Conservation (phyloP, 2,888 invertebrate species). For the Cantharis nigra region DNA sequence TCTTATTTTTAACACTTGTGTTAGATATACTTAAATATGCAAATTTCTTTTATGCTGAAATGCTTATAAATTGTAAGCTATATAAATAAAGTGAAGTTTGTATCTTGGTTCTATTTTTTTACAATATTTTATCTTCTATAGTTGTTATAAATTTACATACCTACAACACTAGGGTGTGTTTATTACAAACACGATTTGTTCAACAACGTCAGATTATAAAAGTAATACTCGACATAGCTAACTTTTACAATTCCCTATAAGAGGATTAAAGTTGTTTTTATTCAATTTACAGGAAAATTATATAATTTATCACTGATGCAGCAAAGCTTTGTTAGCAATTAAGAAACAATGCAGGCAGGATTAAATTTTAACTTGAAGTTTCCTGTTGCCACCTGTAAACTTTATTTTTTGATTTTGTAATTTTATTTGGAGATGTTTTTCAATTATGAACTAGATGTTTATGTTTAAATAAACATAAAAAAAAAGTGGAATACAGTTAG, state of each 20-base stretch:
- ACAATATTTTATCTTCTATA: neutral
- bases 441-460: too few species aligned
- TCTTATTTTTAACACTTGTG: neutral
- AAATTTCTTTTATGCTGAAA: neutral
- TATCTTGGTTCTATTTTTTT: neutral
- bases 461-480: too few species aligned
- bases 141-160: constrained; percentile 1
- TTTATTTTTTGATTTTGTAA: too few species aligned
- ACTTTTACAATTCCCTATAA: neutral
- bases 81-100: neutral
- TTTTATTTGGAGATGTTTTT: too few species aligned
- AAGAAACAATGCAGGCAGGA: neutral
- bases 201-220: neutral
- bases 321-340: neutral
- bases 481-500: too few species aligned
- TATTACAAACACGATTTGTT: constrained; percentile 12
- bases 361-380: neutral
- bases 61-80: neutral
- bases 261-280: neutral
- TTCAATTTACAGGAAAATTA: neutral
- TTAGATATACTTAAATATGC: neutral
- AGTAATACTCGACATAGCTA: neutral
- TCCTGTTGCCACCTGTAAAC: too few species aligned
- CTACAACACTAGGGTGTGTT: constrained; percentile 11
- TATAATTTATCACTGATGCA: neutral